Evolutionary conservation across 1,140 invertebrate species (phyloP), one percentile per base, ranked within the genome.

Genomic region (Hylyphantes graminicola): DNA sequence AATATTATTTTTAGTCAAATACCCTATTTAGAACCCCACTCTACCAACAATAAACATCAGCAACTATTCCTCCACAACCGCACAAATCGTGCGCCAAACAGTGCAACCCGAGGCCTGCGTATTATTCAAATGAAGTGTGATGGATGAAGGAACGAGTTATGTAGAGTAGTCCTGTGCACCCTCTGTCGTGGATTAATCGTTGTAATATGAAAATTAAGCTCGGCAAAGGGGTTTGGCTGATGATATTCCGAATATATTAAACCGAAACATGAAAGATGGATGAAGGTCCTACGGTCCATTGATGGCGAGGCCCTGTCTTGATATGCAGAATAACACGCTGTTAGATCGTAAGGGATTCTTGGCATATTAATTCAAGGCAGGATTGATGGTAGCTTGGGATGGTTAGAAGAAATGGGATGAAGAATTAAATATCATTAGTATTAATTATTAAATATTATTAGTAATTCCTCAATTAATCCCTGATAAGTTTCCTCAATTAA

Each of bases 141-240:
- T 75, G 63, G 72, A 83, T 83, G 80, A 65, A 8, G 19, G 54
- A 35, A 50, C 61, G 57, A 81, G 55, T 73, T 73, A 48, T 19
- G 63, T 51, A 63, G 73, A 81, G 68, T 81, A 68, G 77, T 64
- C 17, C 68, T 64, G 65, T 54, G 77, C 35, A 70, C 70, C 35
- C 35, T 80, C 77, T 73, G 68, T 35, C 67, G n/a, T 10, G 80
- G 72, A 83, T 83, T 83, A 75, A 83, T 83, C 80, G 80, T 17
- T 67, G 57, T 83, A 75, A 67, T 83, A 83, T 74, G 80, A 83
- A 83, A 83, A 83, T 83, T 83, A 81, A 81, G 79, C 54, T 54
- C 67, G 13, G 79, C 68, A 19, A 11, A n/a, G 70, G 64, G 59
- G 13, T 9, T 35, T 8, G 54, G 48, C 53, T 81, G 79, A 73